A percentile compares a stretch with the other conserved stretches of the same genome.
These are phyloP conservation scores for Drosophila nigricruria DNA, from an alignment of 2,888 invertebrate species.

Conservation along the genomic window DNA sequence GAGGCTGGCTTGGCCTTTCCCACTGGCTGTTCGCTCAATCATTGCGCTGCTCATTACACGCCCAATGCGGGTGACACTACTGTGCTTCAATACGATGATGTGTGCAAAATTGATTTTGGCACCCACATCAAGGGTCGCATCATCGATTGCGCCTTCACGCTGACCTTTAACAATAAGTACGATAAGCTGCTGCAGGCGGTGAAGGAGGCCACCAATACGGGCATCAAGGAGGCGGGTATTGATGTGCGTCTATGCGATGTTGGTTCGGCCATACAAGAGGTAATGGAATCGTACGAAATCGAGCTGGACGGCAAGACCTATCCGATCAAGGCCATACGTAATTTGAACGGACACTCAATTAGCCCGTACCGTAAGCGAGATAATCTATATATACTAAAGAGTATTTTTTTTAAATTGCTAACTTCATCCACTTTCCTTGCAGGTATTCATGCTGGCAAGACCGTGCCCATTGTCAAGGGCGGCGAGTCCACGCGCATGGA, in stretches of 20 bases:
- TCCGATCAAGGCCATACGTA: constrained; percentile 98
- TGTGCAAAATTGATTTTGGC: constrained; percentile 99
- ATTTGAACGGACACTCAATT: constrained; percentile 99
- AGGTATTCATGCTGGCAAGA: constrained; percentile 98
- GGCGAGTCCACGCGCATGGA: constrained; percentile 99
- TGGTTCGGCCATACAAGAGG: constrained; percentile 98
- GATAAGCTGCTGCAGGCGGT: constrained; percentile 97
- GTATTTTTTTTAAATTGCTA: background rate
- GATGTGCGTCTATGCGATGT: constrained; percentile 99
- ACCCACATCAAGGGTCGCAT: constrained; percentile 99
- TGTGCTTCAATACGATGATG: constrained; percentile 97
- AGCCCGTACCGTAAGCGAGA: constrained; percentile 94
- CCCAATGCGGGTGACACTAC: constrained; percentile 99
- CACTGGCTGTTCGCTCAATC: constrained; percentile 99
- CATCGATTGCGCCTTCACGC: constrained; percentile 99
- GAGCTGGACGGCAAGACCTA: constrained; percentile 98
- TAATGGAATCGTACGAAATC: constrained; percentile 99
- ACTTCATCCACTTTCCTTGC: constrained; percentile 1
- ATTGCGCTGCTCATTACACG: constrained; percentile 99
- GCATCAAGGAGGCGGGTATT: constrained; percentile 97
- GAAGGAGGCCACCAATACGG: constrained; percentile 99
- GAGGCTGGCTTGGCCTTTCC: constrained; percentile 98
- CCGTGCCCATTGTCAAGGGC: constrained; percentile 99
- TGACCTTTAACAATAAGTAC: constrained; percentile 98
- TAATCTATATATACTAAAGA: background rate